Conservation (phyloP, 2,113 vertebrate genomes). For the rabbit (Oryctolagus cuniculus) region DNA sequence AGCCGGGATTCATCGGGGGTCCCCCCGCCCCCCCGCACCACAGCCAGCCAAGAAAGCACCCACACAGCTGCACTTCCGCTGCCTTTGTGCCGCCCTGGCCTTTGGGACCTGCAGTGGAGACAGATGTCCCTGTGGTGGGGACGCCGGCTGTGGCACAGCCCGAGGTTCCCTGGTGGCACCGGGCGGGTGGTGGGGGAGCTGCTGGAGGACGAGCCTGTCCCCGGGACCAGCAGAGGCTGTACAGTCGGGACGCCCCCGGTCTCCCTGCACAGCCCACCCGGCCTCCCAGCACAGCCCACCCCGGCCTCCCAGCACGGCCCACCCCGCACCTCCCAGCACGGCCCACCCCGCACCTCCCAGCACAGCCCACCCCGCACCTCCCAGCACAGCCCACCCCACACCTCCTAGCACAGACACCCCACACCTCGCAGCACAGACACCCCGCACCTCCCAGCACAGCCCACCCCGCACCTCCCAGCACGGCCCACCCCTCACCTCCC, state of each 20-base stretch:
- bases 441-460: no score
- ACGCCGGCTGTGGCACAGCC: neutral
- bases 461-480: no score
- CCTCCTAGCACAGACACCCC: no score
- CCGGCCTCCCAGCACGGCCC: neutral
- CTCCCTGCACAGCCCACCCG: neutral
- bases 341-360: neutral
- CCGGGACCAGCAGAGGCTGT: neutral
- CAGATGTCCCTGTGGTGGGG: neutral
- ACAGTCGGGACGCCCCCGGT: no score
- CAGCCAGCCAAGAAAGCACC: neutral
- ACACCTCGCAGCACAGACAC: no score
- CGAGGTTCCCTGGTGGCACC: fast-evolving
- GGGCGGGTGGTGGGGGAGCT: neutral
- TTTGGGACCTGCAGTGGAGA: neutral
- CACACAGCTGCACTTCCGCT: neutral
- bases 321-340: neutral
- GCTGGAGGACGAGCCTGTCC: neutral
- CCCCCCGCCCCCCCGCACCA: fast-evolving
- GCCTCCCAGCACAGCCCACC: no score
- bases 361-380: neutral
- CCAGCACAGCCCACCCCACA: neutral
- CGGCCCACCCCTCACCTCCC: no score
- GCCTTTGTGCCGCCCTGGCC: fast-evolving
- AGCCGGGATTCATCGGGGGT: neutral